Conservation (phyloP, 2,113 vertebrate genomes). For the Dunckerocampus dactyliophorus region DNA sequence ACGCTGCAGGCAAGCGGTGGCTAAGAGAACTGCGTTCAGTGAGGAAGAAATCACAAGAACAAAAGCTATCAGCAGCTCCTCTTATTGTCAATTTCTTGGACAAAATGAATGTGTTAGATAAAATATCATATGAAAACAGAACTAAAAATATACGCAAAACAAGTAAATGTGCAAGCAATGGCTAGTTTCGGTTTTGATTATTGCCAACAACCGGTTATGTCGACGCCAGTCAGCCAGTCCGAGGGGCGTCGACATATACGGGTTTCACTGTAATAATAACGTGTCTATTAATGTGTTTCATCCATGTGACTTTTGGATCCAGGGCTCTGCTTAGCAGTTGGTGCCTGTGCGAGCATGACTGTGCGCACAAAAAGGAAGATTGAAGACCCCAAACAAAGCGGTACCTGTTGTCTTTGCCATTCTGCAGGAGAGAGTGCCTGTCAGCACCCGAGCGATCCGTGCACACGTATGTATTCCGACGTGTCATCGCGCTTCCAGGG, state of each 20-base stretch:
- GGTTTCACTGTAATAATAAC: too few relatives aligned
- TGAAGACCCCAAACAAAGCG: background rate
- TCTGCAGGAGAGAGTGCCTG: constrained; percentile 83
- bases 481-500: constrained; percentile 87
- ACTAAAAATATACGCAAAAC: too few relatives aligned
- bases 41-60: background rate
- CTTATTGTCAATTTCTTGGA: background rate
- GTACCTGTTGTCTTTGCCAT: constrained; percentile 91
- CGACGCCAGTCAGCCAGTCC: too few relatives aligned
- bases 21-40: constrained; percentile 71
- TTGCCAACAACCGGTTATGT: too few relatives aligned
- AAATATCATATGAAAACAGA: background rate
- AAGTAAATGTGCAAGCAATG: too few relatives aligned
- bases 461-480: constrained; percentile 89
- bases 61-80: background rate
- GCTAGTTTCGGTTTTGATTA: too few relatives aligned
- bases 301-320: too few relatives aligned
- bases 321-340: too few relatives aligned
- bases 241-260: too few relatives aligned
- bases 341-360: too few relatives aligned
- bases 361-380: background rate
- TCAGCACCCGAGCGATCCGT: constrained; percentile 82
- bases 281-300: too few relatives aligned
- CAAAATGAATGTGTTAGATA: too few relatives aligned
- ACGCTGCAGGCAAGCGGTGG: constrained; percentile 76